These are phyloP conservation scores for Callopanchax toddi DNA, from an alignment of 2,113 vertebrate genomes.

Conservation along the genomic window DNA sequence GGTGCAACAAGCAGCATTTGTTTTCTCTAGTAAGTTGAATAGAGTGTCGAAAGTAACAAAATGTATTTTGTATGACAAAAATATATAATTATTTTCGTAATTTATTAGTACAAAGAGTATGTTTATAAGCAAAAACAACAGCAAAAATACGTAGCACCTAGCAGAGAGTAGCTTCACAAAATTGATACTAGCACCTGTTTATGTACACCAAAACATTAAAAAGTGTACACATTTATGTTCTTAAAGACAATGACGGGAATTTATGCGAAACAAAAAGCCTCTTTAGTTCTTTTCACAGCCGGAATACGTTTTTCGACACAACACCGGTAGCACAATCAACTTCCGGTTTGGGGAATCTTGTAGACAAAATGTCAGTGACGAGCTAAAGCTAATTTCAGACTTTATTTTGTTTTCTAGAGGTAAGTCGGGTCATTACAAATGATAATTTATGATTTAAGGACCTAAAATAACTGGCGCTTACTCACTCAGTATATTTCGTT, in stretches of 20 bases:
- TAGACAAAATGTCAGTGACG: neutral
- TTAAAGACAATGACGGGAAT: too few species aligned
- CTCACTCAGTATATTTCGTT: too few species aligned
- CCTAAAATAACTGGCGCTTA: neutral
- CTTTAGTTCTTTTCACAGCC: neutral
- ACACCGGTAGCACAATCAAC: neutral
- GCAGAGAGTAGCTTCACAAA: too few species aligned
- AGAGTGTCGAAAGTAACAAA: neutral
- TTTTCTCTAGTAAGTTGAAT: neutral
- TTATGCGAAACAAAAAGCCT: too few species aligned
- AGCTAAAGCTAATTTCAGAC: neutral
- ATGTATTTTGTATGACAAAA: neutral
- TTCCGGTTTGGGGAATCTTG: neutral
- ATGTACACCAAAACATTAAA: too few species aligned
- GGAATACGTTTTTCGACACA: neutral
- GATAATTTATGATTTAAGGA: neutral
- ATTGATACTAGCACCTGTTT: too few species aligned
- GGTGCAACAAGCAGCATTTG: neutral
- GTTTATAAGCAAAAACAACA: too few species aligned
- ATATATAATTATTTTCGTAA: too few species aligned
- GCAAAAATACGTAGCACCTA: too few species aligned
- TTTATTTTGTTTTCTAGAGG: neutral
- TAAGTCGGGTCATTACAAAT: rapidly evolving
- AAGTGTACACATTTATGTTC: too few species aligned
- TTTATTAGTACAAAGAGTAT: too few species aligned